phyloP scores from a whole-genome alignment of 2,113 vertebrate genomes.

The Verasper variegatus region DNA sequence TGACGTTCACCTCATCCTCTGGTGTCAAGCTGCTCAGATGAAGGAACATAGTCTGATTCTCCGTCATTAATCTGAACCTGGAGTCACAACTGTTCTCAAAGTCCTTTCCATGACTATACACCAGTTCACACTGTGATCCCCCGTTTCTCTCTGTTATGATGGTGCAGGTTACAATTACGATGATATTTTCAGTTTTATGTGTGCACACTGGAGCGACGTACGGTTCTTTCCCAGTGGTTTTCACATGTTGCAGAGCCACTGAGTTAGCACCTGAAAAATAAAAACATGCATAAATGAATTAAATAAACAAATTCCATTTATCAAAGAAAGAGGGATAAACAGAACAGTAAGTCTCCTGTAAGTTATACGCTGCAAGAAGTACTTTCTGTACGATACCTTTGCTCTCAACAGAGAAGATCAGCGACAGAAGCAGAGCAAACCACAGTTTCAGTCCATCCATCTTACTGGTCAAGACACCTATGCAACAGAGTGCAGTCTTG shows the following conservation, averaged over 20 bases:
- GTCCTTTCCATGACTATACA: rapidly evolving
- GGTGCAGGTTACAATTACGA: rapidly evolving
- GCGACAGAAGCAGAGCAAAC: neutral
- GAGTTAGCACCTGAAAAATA: no score
- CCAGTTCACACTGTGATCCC: conserved; percentile 5
- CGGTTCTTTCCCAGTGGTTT: neutral
- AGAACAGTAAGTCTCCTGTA: neutral
- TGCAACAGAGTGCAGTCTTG: neutral
- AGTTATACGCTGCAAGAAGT: neutral
- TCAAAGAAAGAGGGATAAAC: no score
- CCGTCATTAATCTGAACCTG: neutral
- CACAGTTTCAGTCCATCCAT: neutral
- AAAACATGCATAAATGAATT: neutral
- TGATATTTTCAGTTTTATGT: neutral
- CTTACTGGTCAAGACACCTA: no score
- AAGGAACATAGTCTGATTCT: conserved; percentile 36
- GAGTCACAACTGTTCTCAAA: conserved; percentile 7
- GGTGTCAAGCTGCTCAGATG: conserved; percentile 24
- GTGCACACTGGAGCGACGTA: conserved; percentile 5
- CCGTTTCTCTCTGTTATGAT: neutral
- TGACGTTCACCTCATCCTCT: conserved; percentile 31
- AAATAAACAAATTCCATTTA: no score
- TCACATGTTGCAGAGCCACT: neutral
- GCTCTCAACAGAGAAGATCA: neutral
- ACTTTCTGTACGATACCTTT: neutral